A percentile compares a stretch with the other conserved stretches of the same genome.
These are phyloP conservation scores for Acromyrmex charruanus DNA, from an alignment of 1,140 invertebrate genomes.

Conservation along the genomic window DNA sequence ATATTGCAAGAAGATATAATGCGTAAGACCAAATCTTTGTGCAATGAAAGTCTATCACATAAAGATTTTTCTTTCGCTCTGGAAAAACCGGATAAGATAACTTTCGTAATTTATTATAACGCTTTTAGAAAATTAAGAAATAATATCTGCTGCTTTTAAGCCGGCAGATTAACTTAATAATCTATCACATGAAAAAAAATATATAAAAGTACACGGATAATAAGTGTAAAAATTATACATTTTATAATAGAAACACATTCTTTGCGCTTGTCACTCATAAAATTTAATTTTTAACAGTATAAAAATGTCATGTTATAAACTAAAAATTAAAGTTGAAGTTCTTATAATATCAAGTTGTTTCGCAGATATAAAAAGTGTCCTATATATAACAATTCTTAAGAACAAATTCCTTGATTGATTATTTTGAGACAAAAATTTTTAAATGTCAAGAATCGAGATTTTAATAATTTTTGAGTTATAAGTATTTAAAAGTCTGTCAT, in stretches of 20 bases:
- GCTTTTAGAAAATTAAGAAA: neutral
- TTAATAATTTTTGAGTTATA: too few species aligned
- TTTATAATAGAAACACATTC: neutral
- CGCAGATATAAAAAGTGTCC: neutral
- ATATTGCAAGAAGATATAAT: slow-evolving; percentile 74
- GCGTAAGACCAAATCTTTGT: slow-evolving; percentile 13
- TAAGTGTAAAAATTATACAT: neutral
- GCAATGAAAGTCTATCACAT: neutral
- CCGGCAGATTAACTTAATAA: neutral
- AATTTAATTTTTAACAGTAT: neutral
- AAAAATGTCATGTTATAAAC: too few species aligned
- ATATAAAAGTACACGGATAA: neutral
- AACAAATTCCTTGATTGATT: too few species aligned
- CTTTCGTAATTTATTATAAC: neutral
- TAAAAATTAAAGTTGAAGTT: too few species aligned
- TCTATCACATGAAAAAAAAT: neutral
- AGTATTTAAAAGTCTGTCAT: too few species aligned
- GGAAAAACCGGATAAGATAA: neutral
- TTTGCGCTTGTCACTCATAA: neutral
- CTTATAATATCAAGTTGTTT: too few species aligned
- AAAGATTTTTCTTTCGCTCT: neutral
- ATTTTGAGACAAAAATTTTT: too few species aligned
- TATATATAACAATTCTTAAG: too few species aligned
- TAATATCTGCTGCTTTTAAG: neutral
- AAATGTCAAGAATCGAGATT: too few species aligned